These are phyloP conservation scores for Brienomyrus longianalis DNA, from an alignment of 2,113 vertebrate species.

Conservation along the genomic window DNA sequence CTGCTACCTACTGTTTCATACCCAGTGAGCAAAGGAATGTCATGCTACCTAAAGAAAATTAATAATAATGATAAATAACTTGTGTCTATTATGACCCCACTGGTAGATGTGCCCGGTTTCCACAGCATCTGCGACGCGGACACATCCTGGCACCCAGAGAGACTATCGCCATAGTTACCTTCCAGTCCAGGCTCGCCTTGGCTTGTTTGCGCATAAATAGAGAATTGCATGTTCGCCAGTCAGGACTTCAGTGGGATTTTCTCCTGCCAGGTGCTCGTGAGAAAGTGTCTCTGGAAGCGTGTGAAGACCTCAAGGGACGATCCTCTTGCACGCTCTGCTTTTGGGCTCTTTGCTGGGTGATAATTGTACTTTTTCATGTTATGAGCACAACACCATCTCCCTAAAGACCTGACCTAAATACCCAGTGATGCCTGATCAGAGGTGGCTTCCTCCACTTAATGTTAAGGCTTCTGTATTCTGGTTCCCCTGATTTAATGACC, in stretches of 20 bases:
- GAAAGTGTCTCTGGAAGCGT: background rate
- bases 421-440: slow-evolving; percentile 25
- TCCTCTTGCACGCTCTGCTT: background rate
- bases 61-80: background rate
- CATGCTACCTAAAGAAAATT: background rate
- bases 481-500: background rate
- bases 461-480: background rate
- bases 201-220: background rate
- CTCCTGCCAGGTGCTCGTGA: background rate
- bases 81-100: background rate
- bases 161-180: slow-evolving; percentile 21
- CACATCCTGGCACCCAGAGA: background rate
- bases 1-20: too few relatives aligned
- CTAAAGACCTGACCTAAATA: slow-evolving; percentile 20
- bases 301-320: background rate
- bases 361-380: slow-evolving; percentile 17
- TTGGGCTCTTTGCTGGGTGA: background rate
- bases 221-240: slow-evolving; percentile 5
- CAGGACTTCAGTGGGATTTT: background rate
- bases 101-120: background rate
- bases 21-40: too few relatives aligned
- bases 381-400: background rate
- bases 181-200: background rate
- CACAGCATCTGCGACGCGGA: background rate
- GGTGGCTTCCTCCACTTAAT: background rate